These are phyloP conservation scores for Hetaerina titia DNA, from an alignment of 2,888 invertebrate species.

Conservation along the genomic window DNA sequence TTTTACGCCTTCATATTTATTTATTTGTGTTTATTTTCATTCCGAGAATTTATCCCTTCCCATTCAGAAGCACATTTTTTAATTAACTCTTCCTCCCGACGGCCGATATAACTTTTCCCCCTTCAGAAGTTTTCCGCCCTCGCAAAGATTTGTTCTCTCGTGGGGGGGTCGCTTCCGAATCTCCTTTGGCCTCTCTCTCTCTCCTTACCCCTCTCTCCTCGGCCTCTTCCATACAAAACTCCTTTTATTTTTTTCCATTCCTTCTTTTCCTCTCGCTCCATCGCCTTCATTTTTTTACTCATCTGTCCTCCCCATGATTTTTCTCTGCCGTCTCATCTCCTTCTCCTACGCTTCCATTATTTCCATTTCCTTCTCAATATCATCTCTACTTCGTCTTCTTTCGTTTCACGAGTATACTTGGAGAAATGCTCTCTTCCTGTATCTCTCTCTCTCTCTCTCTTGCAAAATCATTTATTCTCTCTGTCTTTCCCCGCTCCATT, in stretches of 20 bases:
- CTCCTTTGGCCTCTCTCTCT: background rate
- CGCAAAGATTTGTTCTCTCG: background rate
- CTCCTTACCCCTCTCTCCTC: background rate
- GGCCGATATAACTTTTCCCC: conserved; percentile 10
- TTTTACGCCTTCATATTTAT: background rate
- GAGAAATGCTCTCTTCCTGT: background rate
- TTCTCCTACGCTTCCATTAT: background rate
- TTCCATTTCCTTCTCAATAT: background rate
- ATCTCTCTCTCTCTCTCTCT: background rate
- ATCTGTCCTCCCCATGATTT: background rate
- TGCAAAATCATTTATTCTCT: background rate
- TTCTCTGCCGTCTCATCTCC: background rate
- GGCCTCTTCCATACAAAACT: background rate
- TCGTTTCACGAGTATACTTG: background rate
- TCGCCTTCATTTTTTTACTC: background rate
- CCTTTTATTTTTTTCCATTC: background rate
- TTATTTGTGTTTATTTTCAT: background rate
- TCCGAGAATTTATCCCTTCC: conserved; percentile 12
- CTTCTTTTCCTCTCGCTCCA: background rate
- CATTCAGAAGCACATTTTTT: background rate
- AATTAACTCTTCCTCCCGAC: conserved; percentile 12
- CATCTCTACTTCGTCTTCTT: background rate
- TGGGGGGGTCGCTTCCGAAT: background rate
- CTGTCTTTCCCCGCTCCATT: background rate
- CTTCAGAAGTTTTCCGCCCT: background rate